A percentile compares a stretch with the other conserved stretches of the same genome.
Evolutionary conservation across 2,797 vertebrate genomes (phyloP).

Genomic region (Adelosebastes latens): DNA sequence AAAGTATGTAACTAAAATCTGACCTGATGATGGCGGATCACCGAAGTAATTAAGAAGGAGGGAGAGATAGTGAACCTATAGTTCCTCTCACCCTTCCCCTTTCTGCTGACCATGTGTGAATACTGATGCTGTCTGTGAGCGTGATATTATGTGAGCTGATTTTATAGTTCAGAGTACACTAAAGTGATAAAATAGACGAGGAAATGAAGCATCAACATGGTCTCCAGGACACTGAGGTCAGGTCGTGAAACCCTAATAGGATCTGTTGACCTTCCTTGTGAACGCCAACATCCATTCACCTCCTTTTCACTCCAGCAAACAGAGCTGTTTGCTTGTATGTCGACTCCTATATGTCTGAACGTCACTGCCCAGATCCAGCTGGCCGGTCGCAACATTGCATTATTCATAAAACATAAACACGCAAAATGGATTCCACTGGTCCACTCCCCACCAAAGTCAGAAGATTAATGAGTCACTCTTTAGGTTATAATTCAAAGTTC

Average conservation of each 20-base stretch:
- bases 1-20: background rate
- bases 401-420: constrained; percentile 86
- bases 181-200: background rate
- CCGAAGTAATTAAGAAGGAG: background rate
- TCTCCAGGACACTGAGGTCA: constrained; percentile 41
- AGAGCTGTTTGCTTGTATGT: constrained; percentile 78
- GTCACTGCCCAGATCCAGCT: constrained; percentile 77
- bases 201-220: background rate
- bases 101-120: background rate
- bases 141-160: background rate
- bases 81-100: background rate
- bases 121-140: background rate
- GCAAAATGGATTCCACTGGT: constrained; percentile 81
- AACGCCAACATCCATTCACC: constrained; percentile 44
- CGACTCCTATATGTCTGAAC: constrained; percentile 68
- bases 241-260: constrained; percentile 30
- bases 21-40: background rate
- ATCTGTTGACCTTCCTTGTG: constrained; percentile 68
- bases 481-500: constrained; percentile 92
- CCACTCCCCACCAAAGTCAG: constrained; percentile 82
- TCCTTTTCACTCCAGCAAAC: constrained; percentile 65
- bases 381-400: constrained; percentile 82
- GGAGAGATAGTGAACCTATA: background rate
- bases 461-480: constrained; percentile 90
- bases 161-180: background rate